Evolutionary conservation across 2,113 vertebrate species (phyloP), one percentile per base, ranked within the genome.

Genomic region (Erythrocercus mccallii): DNA sequence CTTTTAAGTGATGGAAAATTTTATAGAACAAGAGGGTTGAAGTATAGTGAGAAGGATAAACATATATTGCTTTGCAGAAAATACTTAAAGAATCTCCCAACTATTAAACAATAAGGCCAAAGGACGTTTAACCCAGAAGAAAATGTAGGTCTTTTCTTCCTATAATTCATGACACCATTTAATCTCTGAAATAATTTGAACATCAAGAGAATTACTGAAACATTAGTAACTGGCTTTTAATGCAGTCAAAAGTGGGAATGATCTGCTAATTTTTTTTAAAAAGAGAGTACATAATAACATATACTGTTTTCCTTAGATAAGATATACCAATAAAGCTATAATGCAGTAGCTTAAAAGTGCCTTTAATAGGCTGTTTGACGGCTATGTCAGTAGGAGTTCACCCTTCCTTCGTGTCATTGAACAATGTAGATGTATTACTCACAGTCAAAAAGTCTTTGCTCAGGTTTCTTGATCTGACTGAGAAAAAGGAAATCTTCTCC

Each of bases 351-450:
- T 70, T 74, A 21, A 27, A 88, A 54, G 11, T 50, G 11, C 24
- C 18, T 60, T 74, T 56, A 85, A 48, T 12, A 33, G 7, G 14
- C 4, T 44, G 19, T 44, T 65, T 28, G 5, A 16, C 2, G n/a
- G 23, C 28, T 65, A 2, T 58, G 15, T 35, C 6, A 42, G 6
- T 24, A 31, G 38, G 6, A 30, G 8, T n/a, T 47, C n/a, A 79
- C 10, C 6, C 22, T 42, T 81, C n/a, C 50, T 58, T 37, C 56
- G 37, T 30, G 27, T 12, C 37, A n/a, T 23, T 37, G 37, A 42
- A 42, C 30, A 61, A 33, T 0, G 2, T 12, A 37, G 22, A 5
- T 18, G 1, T 69, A 25, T 47, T 57, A 1, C 18, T 80, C 7
- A 18, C 11, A 33, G 35, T 48, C 11, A 60, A 47, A 47, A 1